A percentile compares a stretch with the other conserved stretches of the same genome.
phyloP scores from a whole-genome alignment of 2,888 invertebrate genomes.

The Mythimna albipuncta region DNA sequence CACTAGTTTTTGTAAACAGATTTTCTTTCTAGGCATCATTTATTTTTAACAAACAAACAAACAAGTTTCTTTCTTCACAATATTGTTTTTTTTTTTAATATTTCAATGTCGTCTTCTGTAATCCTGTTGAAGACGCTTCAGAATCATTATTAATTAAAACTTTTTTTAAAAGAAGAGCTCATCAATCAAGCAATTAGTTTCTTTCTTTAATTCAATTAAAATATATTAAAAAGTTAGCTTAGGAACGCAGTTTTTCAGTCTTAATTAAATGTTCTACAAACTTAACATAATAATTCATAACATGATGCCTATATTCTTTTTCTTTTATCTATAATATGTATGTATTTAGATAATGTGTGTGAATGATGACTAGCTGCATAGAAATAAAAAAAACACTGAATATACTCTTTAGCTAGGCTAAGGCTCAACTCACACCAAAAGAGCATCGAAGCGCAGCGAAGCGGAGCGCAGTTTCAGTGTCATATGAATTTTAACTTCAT shows the following conservation, averaged over 20 bases:
- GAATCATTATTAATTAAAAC: constrained; percentile 1
- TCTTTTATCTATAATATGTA: no score
- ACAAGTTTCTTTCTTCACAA: background rate
- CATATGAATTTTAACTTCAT: no score
- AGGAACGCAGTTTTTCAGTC: background rate
- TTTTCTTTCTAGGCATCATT: background rate
- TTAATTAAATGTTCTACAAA: background rate
- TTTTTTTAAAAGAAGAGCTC: background rate
- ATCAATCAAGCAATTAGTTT: background rate
- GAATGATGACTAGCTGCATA: no score
- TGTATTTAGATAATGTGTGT: no score
- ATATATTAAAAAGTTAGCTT: background rate
- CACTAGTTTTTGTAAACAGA: background rate
- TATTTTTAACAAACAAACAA: background rate
- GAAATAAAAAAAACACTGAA: no score
- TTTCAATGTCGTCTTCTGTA: background rate
- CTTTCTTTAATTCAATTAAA: background rate
- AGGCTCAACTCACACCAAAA: no score
- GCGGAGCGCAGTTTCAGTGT: no score
- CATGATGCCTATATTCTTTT: no score
- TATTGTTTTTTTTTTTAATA: background rate
- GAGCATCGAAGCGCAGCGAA: no score
- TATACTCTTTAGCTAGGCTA: no score
- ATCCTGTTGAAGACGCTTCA: background rate
- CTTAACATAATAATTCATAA: background rate